phyloP scores from a whole-genome alignment of 2,113 vertebrate genomes.

The Hypomesus transpacificus region DNA sequence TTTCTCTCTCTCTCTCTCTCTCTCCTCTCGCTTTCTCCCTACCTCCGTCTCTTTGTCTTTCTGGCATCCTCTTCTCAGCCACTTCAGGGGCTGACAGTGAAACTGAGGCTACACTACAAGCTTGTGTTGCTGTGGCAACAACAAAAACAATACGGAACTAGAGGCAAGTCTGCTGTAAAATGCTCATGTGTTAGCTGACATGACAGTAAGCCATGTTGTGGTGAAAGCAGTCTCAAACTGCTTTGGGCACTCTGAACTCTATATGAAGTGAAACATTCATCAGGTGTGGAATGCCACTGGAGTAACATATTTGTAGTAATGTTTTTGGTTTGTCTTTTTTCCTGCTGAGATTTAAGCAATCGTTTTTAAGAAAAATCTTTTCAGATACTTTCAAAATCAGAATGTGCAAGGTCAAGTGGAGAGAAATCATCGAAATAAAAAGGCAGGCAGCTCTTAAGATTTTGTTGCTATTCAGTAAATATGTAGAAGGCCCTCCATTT shows the following conservation, averaged over 20 bases:
- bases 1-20: constrained; percentile 52
- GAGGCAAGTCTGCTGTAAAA: constrained; percentile 38
- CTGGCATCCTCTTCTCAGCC: constrained; percentile 36
- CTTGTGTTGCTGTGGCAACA: constrained; percentile 59
- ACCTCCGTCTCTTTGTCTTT: constrained; percentile 41
- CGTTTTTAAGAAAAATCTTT: neutral
- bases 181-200: too few relatives aligned
- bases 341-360: neutral
- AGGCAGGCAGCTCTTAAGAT: neutral
- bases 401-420: neutral
- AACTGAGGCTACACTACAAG: constrained; percentile 49
- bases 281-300: too few relatives aligned
- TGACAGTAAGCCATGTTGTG: too few relatives aligned
- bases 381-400: constrained; percentile 11
- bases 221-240: too few relatives aligned
- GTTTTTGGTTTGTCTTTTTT: too few relatives aligned
- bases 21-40: neutral
- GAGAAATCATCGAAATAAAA: constrained; percentile 6
- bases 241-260: too few relatives aligned
- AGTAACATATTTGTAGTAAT: too few relatives aligned
- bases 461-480: constrained; percentile 8
- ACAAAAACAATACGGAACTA: constrained; percentile 55
- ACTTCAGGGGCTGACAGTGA: constrained; percentile 56
- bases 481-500: constrained; percentile 8
- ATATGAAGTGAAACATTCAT: too few relatives aligned